Base-by-base conservation (phyloP, 2,888 invertebrate genomes). In the Leptodirus hochenwartii region DNA sequence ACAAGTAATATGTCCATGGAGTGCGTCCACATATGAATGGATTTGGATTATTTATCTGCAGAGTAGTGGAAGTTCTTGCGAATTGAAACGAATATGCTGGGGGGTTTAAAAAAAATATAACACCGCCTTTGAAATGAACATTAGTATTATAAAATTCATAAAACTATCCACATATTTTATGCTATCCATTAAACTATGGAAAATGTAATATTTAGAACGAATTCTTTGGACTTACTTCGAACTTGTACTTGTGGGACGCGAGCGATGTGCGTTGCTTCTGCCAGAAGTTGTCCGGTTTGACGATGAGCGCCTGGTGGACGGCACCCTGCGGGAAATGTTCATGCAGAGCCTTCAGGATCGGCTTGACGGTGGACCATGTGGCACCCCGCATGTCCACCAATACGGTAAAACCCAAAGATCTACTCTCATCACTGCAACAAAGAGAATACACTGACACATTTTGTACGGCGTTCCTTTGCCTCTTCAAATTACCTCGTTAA, bases 261-360 rank as follows among this genome's bases (percentile, higher is more conserved):
- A 96, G 71, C 41, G 88, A 90, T 44, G 93, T 91, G 53, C 93
- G 78, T 61, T 96, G 95, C 61, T 96, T 96, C 61, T 96, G 95
- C 95, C 95, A 95, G 65, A 98, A 96, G 56, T 93, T 95, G 53
- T 98, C 96, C 42, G 95, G 93, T 62, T 96, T 95, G 46, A 96
- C 91, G 54, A 98, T 90, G 52, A 87, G 84, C 43, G 90, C 93
- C 56, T 81, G 80, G 60, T 91, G 82, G 50, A 96, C 82, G 53
- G 69, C 73, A 40, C 71, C 71, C 45, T 87, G 79, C 46, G 88
- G 78, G 58, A 93, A 95, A 60, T 88, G 84, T 57, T 96, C 95
- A 67, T 96, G 82, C 43, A 88, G 66, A 49, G 90, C 87, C 69
- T 96, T 96, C 43, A 98, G 64, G 51, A 98, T 90, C 37, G 93